These are phyloP conservation scores for Gadus macrocephalus DNA, from an alignment of 2,113 vertebrate species.

Conservation along the genomic window DNA sequence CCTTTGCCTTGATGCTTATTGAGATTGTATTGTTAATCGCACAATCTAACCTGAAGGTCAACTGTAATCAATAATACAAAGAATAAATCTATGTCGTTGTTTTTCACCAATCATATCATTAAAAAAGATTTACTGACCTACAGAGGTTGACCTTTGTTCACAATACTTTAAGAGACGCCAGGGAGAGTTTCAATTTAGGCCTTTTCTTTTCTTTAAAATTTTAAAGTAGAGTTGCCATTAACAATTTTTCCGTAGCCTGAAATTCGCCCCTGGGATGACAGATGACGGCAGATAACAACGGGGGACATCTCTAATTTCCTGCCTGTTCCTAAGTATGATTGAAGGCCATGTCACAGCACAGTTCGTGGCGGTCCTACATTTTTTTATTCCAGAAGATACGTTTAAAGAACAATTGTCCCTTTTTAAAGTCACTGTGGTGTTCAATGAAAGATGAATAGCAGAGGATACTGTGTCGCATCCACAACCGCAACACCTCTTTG, in stretches of 20 bases:
- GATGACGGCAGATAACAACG: conserved; percentile 44
- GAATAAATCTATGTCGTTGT: too few relatives aligned
- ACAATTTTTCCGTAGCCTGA: conserved; percentile 38
- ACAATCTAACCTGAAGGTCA: too few relatives aligned
- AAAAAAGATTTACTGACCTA: too few relatives aligned
- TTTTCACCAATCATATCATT: too few relatives aligned
- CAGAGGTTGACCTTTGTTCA: too few relatives aligned
- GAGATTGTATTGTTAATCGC: too few relatives aligned
- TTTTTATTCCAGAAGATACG: conserved; percentile 26
- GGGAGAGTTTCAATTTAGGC: conserved; percentile 12
- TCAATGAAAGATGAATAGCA: too few relatives aligned
- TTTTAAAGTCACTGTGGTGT: too few relatives aligned
- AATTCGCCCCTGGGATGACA: conserved; percentile 49
- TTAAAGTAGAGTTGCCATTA: conserved; percentile 30
- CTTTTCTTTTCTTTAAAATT: not conserved
- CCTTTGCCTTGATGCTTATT: too few relatives aligned
- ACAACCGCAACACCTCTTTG: too few relatives aligned
- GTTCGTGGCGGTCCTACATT: conserved; percentile 34
- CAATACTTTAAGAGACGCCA: conserved; percentile 29
- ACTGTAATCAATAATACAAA: conserved; percentile 10
- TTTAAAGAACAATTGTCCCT: not conserved
- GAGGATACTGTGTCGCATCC: too few relatives aligned
- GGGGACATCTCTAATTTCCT: conserved; percentile 49
- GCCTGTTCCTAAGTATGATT: conserved; percentile 48
- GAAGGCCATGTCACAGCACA: conserved; percentile 27